Conservation (phyloP, 2,113 vertebrate genomes). For the Patagioenas fasciata region DNA sequence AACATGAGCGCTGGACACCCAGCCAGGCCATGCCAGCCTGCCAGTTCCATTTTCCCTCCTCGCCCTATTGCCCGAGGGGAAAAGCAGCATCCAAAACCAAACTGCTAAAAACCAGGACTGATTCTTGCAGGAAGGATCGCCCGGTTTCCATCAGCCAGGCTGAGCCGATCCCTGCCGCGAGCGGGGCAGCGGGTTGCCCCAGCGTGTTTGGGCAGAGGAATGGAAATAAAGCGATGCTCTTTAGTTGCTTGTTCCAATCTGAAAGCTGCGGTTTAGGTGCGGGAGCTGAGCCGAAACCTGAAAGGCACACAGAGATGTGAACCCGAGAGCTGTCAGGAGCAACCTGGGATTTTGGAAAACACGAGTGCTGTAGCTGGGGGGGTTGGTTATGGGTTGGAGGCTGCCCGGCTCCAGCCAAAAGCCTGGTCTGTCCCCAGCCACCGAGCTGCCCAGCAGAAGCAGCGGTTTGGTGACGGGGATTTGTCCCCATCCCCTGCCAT, state of each 20-base stretch:
- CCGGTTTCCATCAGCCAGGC: not conserved
- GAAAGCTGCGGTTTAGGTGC: not conserved
- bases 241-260: not conserved
- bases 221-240: not conserved
- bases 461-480: not conserved
- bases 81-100: not conserved
- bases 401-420: not conserved
- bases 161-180: not conserved
- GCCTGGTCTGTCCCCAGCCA: not conserved
- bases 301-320: not conserved
- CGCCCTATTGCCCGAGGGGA: not conserved
- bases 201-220: not conserved
- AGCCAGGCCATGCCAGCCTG: not conserved
- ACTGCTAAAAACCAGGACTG: not conserved
- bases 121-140: not conserved
- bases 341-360: fast-evolving
- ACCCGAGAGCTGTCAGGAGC: not conserved
- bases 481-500: slow-evolving; percentile 16
- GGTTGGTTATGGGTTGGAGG: not conserved
- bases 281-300: not conserved
- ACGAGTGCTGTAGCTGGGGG: not conserved
- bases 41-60: slow-evolving; percentile 25
- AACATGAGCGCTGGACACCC: not conserved
- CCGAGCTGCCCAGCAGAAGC: not conserved
- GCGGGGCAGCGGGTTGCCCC: not conserved